Conservation (phyloP, 2,797 vertebrate species). For the Dermochelys coriacea region DNA sequence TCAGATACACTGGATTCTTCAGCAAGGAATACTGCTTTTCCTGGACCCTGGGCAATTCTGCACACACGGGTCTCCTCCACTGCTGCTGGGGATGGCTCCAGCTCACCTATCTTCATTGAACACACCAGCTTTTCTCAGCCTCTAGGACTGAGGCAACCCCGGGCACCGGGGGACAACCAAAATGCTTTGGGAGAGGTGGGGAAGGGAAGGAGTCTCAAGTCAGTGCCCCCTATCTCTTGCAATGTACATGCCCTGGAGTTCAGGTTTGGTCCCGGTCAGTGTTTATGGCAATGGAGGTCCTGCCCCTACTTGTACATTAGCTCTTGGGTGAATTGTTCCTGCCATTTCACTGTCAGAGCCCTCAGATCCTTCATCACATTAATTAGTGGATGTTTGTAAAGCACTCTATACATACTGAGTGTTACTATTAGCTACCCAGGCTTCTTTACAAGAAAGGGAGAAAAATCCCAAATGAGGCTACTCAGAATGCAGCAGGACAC, state of each 20-base stretch:
- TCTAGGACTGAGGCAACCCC: accelerated
- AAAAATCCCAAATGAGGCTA: not conserved
- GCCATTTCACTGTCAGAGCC: not conserved
- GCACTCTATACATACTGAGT: not conserved
- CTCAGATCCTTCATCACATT: not conserved
- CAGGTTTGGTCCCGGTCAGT: not conserved
- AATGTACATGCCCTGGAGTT: not conserved
- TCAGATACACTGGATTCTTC: not conserved
- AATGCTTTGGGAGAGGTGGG: not conserved
- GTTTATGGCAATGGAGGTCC: not conserved
- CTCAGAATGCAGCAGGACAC: not conserved
- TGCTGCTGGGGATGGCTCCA: not conserved
- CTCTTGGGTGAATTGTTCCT: not conserved
- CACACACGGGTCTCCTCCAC: not conserved
- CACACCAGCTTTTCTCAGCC: not conserved
- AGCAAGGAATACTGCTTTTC: not conserved
- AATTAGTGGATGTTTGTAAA: not conserved
- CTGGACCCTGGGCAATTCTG: not conserved
- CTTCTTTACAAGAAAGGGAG: not conserved
- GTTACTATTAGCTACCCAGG: not conserved
- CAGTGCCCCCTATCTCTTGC: not conserved
- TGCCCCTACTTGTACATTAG: not conserved
- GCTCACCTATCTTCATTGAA: not conserved
- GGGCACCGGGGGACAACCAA: not conserved
- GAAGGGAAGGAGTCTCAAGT: not conserved